A percentile compares a stretch with the other conserved stretches of the same genome.
phyloP scores from a whole-genome alignment of 2,113 vertebrate species.

The Pygathrix nemaeus region DNA sequence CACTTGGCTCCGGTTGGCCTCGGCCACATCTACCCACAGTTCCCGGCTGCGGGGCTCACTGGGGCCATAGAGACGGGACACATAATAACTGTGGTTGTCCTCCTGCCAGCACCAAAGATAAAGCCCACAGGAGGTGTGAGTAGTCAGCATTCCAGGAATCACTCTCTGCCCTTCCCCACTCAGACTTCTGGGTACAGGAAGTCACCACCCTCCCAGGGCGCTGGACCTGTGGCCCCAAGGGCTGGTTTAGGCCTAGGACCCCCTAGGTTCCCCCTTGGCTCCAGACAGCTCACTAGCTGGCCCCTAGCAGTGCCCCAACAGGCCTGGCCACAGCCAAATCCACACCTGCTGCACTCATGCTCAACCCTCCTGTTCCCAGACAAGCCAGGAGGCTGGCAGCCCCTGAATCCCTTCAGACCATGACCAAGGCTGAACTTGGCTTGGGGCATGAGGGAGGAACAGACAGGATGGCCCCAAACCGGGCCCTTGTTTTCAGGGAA shows the following conservation, averaged over 20 bases:
- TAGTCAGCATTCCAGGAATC: background rate
- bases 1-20: constrained; percentile 86
- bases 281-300: background rate
- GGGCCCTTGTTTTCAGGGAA: background rate
- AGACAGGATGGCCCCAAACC: background rate
- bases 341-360: background rate
- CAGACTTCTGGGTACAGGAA: background rate
- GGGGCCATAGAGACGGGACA: constrained; percentile 89
- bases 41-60: constrained; percentile 82
- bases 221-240: background rate
- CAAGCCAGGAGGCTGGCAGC: background rate
- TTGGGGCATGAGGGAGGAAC: background rate
- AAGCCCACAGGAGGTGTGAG: background rate
- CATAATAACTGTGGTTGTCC: constrained; percentile 93
- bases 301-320: background rate
- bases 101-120: constrained; percentile 83
- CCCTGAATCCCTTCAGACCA: background rate
- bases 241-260: background rate
- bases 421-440: background rate
- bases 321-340: background rate
- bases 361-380: background rate
- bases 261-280: background rate
- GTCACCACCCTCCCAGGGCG: background rate
- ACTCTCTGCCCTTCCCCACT: background rate
- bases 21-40: constrained; percentile 91